These are phyloP conservation scores for Coptodon bakossiorum DNA, from an alignment of 2,113 vertebrate genomes.

Conservation along the genomic window DNA sequence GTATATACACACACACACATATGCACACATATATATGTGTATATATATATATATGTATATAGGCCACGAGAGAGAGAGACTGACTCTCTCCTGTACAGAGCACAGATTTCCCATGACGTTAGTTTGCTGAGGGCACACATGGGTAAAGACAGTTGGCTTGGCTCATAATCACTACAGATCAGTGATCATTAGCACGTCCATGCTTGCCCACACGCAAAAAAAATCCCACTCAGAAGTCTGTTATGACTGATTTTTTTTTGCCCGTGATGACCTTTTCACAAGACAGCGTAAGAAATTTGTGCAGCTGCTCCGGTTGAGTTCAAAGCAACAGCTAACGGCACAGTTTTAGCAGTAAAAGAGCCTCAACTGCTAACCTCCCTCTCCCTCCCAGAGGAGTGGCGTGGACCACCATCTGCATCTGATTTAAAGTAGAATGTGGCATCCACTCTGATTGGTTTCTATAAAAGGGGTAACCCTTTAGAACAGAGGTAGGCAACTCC, in stretches of 20 bases:
- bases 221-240: neutral
- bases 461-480: neutral
- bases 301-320: neutral
- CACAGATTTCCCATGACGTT: neutral
- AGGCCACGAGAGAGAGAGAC: neutral
- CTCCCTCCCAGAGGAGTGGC: accelerated
- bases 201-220: neutral
- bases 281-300: neutral
- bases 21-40: accelerated
- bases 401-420: accelerated
- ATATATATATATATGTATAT: neutral
- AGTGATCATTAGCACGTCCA: neutral
- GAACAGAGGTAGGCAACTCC: neutral
- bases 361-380: neutral
- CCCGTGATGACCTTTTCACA: neutral
- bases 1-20: accelerated
- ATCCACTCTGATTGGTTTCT: neutral
- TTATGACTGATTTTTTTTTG: neutral
- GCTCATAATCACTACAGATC: neutral
- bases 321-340: neutral
- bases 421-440: neutral
- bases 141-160: neutral
- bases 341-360: neutral
- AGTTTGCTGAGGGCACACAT: neutral
- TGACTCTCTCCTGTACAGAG: neutral